Conservation (phyloP, 1,140 invertebrate genomes). For the Cephus cinctus region DNA sequence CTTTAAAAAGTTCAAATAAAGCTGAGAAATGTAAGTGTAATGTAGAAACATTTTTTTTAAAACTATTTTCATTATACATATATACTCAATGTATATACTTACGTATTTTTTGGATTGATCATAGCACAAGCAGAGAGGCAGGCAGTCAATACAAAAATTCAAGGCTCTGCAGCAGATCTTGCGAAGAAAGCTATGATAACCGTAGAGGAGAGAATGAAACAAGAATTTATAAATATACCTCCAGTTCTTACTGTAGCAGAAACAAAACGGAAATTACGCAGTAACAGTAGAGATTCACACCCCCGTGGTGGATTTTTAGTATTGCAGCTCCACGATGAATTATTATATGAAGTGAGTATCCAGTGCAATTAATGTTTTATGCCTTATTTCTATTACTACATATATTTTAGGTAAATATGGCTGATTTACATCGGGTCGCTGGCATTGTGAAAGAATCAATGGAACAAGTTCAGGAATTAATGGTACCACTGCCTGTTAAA, state of each 20-base stretch:
- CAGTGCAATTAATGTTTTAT: constrained; percentile 2
- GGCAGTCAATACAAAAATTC: constrained; percentile 92
- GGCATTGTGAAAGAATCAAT: constrained; percentile 73
- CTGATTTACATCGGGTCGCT: constrained; percentile 63
- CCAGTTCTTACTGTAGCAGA: constrained; percentile 34
- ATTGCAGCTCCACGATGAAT: constrained; percentile 93
- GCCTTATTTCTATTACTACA: neutral
- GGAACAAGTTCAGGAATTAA: constrained; percentile 74
- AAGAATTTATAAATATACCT: constrained; percentile 38
- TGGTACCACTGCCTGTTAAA: constrained; percentile 83
- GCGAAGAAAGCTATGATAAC: constrained; percentile 87
- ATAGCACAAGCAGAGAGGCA: constrained; percentile 89
- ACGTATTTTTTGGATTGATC: constrained; percentile 11
- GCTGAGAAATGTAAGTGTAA: constrained; percentile 60
- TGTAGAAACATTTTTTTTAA: constrained; percentile 21
- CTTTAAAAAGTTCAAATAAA: constrained; percentile 67
- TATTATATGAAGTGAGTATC: constrained; percentile 85
- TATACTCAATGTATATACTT: constrained; percentile 2
- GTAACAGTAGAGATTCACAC: constrained; percentile 26
- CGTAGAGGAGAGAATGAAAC: constrained; percentile 63
- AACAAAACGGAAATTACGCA: constrained; percentile 38
- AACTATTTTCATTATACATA: constrained; percentile 9
- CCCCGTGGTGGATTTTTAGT: constrained; percentile 65
- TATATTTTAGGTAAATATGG: constrained; percentile 43
- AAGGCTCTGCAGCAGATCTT: constrained; percentile 95